Conservation (phyloP, 2,888 invertebrate genomes). For the Drosophila gaucha region DNA sequence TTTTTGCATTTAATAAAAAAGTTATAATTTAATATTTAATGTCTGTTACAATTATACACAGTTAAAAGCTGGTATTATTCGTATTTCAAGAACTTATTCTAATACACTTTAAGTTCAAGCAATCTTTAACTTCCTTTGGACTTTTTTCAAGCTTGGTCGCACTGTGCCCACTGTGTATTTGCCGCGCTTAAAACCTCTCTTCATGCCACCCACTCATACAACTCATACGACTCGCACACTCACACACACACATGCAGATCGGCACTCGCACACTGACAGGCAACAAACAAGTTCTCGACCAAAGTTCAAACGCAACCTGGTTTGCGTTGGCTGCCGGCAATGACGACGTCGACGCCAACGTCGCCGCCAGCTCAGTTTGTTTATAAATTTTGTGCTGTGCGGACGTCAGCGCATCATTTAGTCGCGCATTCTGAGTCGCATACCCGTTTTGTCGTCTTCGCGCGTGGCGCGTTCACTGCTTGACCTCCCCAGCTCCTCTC, state of each 20-base stretch:
- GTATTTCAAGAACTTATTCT: background rate
- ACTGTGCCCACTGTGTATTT: conserved; percentile 44
- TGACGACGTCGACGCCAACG: conserved; percentile 34
- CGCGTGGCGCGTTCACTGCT: conserved; percentile 44
- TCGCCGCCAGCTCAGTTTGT: conserved; percentile 57
- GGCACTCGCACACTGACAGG: conserved; percentile 2
- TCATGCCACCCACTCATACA: conserved; percentile 54
- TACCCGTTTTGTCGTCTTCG: conserved; percentile 34
- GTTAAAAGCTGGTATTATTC: too few relatives aligned
- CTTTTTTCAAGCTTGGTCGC: conserved; percentile 2
- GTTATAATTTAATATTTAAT: too few relatives aligned
- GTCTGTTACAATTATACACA: too few relatives aligned
- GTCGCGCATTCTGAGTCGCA: conserved; percentile 17
- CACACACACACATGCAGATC: background rate
- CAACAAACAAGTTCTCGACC: conserved; percentile 57
- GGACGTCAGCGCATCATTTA: conserved; percentile 50
- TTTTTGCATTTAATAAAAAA: too few relatives aligned
- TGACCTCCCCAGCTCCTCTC: conserved; percentile 15
- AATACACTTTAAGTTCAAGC: too few relatives aligned
- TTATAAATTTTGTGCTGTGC: conserved; percentile 67
- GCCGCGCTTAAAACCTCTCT: conserved; percentile 8
- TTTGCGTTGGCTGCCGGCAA: conserved; percentile 55
- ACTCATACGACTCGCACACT: conserved; percentile 11
- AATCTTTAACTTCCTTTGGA: too few relatives aligned
- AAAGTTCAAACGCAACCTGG: conserved; percentile 60